Conservation (phyloP, 2,113 vertebrate species). For the Grammomys dolichurus region DNA sequence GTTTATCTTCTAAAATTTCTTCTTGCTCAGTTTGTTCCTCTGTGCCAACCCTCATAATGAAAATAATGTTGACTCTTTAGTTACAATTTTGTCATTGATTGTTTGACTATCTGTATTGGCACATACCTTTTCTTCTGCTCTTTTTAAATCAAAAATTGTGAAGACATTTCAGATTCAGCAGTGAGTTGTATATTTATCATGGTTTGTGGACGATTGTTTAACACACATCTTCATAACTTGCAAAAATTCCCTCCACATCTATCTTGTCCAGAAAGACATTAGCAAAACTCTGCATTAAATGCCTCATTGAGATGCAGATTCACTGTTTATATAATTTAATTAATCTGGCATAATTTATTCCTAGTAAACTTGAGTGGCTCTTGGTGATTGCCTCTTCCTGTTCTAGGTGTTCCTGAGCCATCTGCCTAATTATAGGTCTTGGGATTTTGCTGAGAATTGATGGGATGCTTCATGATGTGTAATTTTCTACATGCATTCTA, state of each 20-base stretch:
- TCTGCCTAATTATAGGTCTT: slow-evolving; percentile 75
- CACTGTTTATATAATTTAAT: slow-evolving; percentile 79
- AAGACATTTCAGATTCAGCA: slow-evolving; percentile 46
- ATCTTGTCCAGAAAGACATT: slow-evolving; percentile 73
- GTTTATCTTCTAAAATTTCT: slow-evolving; percentile 32
- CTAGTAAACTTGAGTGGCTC: slow-evolving; percentile 74
- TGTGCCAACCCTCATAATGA: background rate
- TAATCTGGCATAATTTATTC: slow-evolving; percentile 79
- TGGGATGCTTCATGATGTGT: slow-evolving; percentile 53
- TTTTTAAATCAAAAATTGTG: slow-evolving; percentile 54
- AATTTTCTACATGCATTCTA: slow-evolving; percentile 62
- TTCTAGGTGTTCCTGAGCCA: slow-evolving; percentile 76
- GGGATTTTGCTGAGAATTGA: slow-evolving; percentile 71
- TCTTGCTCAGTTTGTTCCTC: slow-evolving; percentile 23
- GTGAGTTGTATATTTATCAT: background rate
- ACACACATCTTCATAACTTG: slow-evolving; percentile 59
- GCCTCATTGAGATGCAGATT: slow-evolving; percentile 77
- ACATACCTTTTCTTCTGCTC: background rate
- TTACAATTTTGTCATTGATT: slow-evolving; percentile 20
- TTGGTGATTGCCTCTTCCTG: slow-evolving; percentile 74
- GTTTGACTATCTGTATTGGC: slow-evolving; percentile 19
- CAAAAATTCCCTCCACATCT: slow-evolving; percentile 58
- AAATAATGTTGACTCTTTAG: slow-evolving; percentile 35
- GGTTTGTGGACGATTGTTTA: slow-evolving; percentile 64
- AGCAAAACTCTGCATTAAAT: slow-evolving; percentile 72